Conservation (phyloP, 2,797 vertebrate genomes). For the Myripristis murdjan region DNA sequence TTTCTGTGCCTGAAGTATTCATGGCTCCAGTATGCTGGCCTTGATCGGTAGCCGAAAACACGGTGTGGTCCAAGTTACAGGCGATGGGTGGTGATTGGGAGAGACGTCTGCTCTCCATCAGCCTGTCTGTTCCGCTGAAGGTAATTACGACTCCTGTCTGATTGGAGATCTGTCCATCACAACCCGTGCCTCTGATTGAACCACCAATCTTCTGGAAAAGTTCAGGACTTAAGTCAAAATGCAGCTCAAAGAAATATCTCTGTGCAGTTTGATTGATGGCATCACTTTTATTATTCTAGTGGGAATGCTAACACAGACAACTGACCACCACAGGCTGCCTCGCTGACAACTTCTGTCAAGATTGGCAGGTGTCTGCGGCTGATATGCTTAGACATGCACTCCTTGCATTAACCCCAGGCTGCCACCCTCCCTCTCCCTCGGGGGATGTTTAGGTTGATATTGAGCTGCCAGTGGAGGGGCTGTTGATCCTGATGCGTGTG, state of each 20-base stretch:
- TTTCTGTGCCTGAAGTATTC: conserved; percentile 15
- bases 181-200: conserved; percentile 45
- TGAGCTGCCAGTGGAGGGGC: conserved; percentile 64
- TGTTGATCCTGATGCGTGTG: conserved; percentile 55
- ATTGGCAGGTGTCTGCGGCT: conserved; percentile 73
- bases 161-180: conserved; percentile 62
- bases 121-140: conserved; percentile 28
- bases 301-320: conserved; percentile 57
- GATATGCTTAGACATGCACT: conserved; percentile 65
- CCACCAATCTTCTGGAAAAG: conserved; percentile 42
- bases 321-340: conserved; percentile 53
- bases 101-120: conserved; percentile 24
- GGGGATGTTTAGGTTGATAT: conserved; percentile 71
- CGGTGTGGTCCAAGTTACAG: not conserved
- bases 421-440: conserved; percentile 11
- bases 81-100: conserved; percentile 27
- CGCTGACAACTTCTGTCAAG: conserved; percentile 40
- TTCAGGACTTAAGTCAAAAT: conserved; percentile 40
- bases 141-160: conserved; percentile 43
- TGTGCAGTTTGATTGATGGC: conserved; percentile 60
- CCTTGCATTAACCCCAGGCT: conserved; percentile 48
- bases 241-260: conserved; percentile 20
- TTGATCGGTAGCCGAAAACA: conserved; percentile 29
- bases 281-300: conserved; percentile 46
- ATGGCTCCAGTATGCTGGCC: conserved; percentile 18